Percentiles rank a stretch among this genome's conserved stretches.
Evolutionary conservation across 1,140 invertebrate species (phyloP).

Genomic region (Meloidogyne exigua): DNA sequence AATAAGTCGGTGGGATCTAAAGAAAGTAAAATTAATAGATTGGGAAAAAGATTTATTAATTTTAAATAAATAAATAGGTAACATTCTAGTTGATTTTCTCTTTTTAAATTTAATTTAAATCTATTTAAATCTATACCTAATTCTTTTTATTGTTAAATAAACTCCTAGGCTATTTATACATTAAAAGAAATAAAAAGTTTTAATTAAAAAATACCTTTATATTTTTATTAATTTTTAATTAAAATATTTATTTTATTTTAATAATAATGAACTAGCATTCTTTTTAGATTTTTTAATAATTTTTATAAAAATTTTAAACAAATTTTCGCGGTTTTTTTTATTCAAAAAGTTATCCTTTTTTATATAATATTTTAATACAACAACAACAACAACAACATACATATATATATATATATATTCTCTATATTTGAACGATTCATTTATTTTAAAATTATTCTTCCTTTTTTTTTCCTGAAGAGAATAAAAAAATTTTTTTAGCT

Average conservation of each 20-base stretch:
- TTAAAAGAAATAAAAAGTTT: no score
- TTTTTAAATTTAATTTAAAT: background rate
- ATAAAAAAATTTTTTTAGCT: background rate
- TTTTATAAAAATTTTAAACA: conserved; percentile 2
- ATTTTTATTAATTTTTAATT: no score
- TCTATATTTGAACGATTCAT: conserved; percentile 4
- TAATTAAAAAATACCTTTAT: no score
- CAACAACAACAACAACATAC: no score
- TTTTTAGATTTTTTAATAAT: background rate
- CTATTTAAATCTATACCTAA: background rate
- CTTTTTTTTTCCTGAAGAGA: background rate
- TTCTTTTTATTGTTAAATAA: no score
- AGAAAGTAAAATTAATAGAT: background rate
- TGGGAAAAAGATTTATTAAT: background rate
- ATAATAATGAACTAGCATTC: no score
- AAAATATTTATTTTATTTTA: no score
- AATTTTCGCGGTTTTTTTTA: background rate
- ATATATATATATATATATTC: background rate
- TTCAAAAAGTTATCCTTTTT: background rate
- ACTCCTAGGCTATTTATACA: no score
- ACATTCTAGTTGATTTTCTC: no score
- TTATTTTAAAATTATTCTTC: background rate
- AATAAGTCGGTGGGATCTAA: conserved; percentile 1
- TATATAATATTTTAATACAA: no score
- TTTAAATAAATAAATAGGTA: background rate